Evolutionary conservation across 2,888 invertebrate genomes (phyloP).

Genomic region (Stenoptilia bipunctidactyla): DNA sequence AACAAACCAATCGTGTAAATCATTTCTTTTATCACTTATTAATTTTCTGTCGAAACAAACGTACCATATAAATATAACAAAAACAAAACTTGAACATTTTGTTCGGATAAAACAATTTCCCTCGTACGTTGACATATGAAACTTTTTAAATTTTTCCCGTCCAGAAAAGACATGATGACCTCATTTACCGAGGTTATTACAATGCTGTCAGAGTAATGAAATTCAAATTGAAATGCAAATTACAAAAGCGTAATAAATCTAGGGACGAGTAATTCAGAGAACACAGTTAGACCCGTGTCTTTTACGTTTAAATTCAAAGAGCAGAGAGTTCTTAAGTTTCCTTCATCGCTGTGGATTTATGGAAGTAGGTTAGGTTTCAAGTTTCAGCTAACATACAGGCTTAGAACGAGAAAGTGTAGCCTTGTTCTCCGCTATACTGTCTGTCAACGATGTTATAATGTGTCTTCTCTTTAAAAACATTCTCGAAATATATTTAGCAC

Average conservation of each 20-base stretch:
- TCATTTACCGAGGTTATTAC: background rate
- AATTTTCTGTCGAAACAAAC: no score
- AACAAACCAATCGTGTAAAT: no score
- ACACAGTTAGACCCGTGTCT: conserved; percentile 15
- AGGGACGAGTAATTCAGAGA: conserved; percentile 14
- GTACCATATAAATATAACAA: no score
- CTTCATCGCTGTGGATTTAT: conserved; percentile 16
- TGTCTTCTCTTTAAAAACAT: no score
- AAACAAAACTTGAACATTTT: no score
- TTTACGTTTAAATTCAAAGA: conserved; percentile 11
- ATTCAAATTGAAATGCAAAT: conserved; percentile 28
- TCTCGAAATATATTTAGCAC: no score
- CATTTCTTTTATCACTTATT: no score
- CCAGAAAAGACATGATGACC: no score
- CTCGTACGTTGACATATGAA: no score
- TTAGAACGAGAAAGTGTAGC: conserved; percentile 2
- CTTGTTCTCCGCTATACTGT: background rate
- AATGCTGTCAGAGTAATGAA: conserved; percentile 15
- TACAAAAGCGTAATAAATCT: conserved; percentile 21
- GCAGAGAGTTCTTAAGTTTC: conserved; percentile 2
- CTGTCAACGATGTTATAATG: no score
- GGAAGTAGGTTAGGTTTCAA: conserved; percentile 2
- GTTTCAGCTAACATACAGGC: conserved; percentile 1
- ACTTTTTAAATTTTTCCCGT: no score
- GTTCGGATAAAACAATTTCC: no score